These are phyloP conservation scores for Narcine bancroftii DNA, from an alignment of 2,113 vertebrate species.

Conservation along the genomic window DNA sequence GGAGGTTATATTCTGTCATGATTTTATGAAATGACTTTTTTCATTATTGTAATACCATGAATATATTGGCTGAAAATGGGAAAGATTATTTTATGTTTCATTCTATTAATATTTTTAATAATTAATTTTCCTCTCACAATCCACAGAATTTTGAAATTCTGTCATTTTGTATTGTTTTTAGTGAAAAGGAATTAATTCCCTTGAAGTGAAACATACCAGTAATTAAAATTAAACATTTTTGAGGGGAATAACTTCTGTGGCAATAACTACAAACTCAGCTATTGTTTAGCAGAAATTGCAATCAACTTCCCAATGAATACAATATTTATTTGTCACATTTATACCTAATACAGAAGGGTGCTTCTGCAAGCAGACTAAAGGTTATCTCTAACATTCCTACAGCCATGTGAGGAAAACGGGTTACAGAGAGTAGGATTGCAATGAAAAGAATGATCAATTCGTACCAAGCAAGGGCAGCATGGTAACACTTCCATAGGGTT, in stretches of 20 bases:
- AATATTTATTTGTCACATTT: too few relatives aligned
- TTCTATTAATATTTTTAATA: not conserved
- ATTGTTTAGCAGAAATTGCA: not conserved
- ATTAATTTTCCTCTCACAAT: not conserved
- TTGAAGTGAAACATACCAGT: not conserved
- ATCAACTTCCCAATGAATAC: not conserved
- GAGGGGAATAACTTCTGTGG: not conserved
- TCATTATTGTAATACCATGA: not conserved
- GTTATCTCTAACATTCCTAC: too few relatives aligned
- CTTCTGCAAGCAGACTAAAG: too few relatives aligned
- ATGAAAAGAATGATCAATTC: too few relatives aligned
- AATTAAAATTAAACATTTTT: slow-evolving; percentile 8
- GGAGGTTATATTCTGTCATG: not conserved
- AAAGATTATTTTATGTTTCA: not conserved
- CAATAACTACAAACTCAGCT: not conserved
- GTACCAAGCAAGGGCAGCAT: too few relatives aligned
- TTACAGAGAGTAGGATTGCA: too few relatives aligned
- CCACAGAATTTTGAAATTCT: not conserved
- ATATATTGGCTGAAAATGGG: not conserved
- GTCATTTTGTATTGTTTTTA: not conserved
- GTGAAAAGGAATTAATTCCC: not conserved
- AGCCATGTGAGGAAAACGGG: too few relatives aligned
- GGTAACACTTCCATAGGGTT: too few relatives aligned
- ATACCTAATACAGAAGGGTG: too few relatives aligned
- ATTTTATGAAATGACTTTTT: slow-evolving; percentile 2